phyloP scores from a whole-genome alignment of 2,888 invertebrate species.

The Notocelia uddmanniana region DNA sequence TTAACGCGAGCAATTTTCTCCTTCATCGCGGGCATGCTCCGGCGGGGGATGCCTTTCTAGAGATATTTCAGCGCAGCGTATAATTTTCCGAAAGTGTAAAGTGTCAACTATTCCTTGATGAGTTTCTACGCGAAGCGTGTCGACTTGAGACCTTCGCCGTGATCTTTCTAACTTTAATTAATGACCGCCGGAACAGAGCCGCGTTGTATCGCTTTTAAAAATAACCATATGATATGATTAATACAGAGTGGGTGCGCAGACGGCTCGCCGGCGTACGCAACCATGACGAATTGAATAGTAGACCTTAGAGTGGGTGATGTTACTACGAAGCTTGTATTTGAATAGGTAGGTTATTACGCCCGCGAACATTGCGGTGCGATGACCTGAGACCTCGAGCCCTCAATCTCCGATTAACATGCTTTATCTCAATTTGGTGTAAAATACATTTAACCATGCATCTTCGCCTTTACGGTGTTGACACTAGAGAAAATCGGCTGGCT shows the following conservation, averaged over 20 bases:
- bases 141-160: constrained; percentile 69
- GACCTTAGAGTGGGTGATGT: constrained; percentile 54
- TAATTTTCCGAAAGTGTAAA: constrained; percentile 36
- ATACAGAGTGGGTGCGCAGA: constrained; percentile 66
- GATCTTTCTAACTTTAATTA: constrained; percentile 75
- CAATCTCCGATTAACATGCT: constrained; percentile 52
- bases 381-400: constrained; percentile 59
- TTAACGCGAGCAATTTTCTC: constrained; percentile 36
- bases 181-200: constrained; percentile 54
- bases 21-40: constrained; percentile 23
- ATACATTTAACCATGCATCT: constrained; percentile 13
- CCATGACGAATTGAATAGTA: constrained; percentile 68
- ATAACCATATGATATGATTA: constrained; percentile 71
- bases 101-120: constrained; percentile 37
- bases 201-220: constrained; percentile 61
- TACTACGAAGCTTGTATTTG: constrained; percentile 52
- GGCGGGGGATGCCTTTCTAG: constrained; percentile 32
- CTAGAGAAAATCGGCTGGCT: constrained; percentile 12
- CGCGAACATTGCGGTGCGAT: constrained; percentile 68
- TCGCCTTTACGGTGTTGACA: constrained; percentile 13
- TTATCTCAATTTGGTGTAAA: constrained; percentile 30
- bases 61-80: constrained; percentile 23
- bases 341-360: constrained; percentile 60
- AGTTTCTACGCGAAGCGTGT: constrained; percentile 49
- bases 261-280: constrained; percentile 66